Base-by-base conservation (phyloP, 1,140 invertebrate genomes). In the Branchinecta lindahli region DNA sequence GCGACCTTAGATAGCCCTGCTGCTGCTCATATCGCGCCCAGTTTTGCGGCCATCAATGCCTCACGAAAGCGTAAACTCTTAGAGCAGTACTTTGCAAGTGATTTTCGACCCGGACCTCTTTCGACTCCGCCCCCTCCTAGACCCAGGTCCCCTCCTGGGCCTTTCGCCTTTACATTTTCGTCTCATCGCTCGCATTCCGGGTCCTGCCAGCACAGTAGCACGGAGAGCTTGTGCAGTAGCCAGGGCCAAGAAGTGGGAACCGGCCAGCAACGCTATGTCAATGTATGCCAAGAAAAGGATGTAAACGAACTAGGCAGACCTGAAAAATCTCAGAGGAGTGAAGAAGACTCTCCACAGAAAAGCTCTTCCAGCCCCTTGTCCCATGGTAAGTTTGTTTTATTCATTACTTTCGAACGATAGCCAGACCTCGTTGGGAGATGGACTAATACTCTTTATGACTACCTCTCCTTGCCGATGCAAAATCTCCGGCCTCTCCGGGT, bases 221-320 rank as follows among this genome's bases (percentile, higher is more conserved):
- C 71, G 21, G 71, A 72, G 21, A 70, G 68, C 33, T 69, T 72
- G 46, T 70, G 70, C 70, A 69, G 68, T 46, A 72, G 68, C 66
- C 52, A 61, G 52, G 52, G 18, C 52, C 12, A 33, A 33, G 33
- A 33, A 33, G 33, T 33, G 33, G 33, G 33, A 33, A 33, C 33
- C 33, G 33, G 33, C 33, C 33, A 33, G 33, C 33, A 33, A 33
- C 33, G 33, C 33, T 33, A 33, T 33, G 33, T 33, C 5, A 33
- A 33, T 33, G 33, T 33, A 33, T 33, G 33, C 33, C 33, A 33
- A 33, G 33, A 33, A 33, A 33, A 33, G 33, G 33, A 33, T 33
- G 2, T 33, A 33, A 33, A 5, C 5, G 33, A 33, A 33, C 33
- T 33, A 33, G 33, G 33, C 33, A 33, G 5, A 5, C 2, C 1